These are phyloP conservation scores for Hormaphis cornu DNA, from an alignment of 1,140 invertebrate species.

Conservation along the genomic window DNA sequence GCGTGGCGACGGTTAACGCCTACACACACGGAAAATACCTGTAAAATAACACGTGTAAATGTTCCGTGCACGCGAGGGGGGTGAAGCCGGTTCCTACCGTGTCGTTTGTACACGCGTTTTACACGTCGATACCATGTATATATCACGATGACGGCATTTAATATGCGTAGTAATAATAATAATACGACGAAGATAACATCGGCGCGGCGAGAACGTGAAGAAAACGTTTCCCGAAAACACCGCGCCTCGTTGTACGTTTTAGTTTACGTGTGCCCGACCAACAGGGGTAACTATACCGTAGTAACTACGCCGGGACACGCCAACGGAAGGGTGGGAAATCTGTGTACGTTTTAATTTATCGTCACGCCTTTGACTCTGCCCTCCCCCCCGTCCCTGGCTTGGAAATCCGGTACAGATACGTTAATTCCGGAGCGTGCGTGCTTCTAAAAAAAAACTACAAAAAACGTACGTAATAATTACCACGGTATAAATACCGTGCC, in stretches of 20 bases:
- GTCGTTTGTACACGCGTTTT: conserved; percentile 1
- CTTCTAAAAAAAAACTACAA: too few relatives aligned
- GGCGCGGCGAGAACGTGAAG: background rate
- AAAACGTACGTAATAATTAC: background rate
- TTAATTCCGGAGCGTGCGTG: background rate
- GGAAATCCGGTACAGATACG: conserved; percentile 21
- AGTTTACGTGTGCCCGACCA: background rate
- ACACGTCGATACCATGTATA: background rate
- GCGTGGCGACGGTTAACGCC: conserved; percentile 31
- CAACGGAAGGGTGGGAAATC: background rate
- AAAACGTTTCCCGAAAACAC: too few relatives aligned
- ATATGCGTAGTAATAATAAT: background rate
- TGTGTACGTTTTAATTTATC: conserved; percentile 31
- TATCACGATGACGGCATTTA: too few relatives aligned
- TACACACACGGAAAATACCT: background rate
- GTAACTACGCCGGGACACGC: conserved; percentile 14
- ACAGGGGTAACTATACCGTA: background rate
- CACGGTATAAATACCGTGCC: too few relatives aligned
- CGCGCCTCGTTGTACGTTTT: background rate
- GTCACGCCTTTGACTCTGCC: background rate
- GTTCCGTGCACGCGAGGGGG: background rate
- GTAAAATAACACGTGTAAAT: background rate
- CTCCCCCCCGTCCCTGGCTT: background rate
- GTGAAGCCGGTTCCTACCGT: conserved; percentile 17
- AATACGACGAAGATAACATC: background rate